Percentiles rank a stretch among this genome's conserved stretches.
phyloP scores from a whole-genome alignment of 2,113 vertebrate species.

The Periophthalmodon schlosseri region DNA sequence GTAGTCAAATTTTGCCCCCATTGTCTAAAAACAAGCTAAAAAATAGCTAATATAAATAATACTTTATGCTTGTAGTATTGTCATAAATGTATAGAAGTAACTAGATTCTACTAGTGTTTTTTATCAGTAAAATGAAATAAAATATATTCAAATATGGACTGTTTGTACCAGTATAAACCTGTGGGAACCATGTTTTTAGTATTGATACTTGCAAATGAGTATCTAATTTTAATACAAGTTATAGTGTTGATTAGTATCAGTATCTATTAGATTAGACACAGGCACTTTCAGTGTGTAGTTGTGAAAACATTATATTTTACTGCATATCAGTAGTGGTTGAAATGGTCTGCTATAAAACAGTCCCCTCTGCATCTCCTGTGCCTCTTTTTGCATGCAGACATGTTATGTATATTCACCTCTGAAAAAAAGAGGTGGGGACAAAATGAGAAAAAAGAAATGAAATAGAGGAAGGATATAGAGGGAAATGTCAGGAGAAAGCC shows the following conservation, averaged over 20 bases:
- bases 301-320: not conserved
- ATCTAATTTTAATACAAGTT: not conserved
- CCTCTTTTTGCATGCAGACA: constrained; percentile 41
- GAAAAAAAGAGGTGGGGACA: constrained; percentile 33
- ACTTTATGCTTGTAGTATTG: too few species aligned
- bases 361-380: constrained; percentile 33
- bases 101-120: too few species aligned
- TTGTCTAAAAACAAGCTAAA: too few species aligned
- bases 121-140: too few species aligned
- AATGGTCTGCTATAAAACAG: constrained; percentile 30
- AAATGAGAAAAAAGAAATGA: constrained; percentile 62
- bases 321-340: not conserved
- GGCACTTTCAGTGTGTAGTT: not conserved
- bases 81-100: too few species aligned
- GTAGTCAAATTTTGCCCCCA: too few species aligned
- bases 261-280: not conserved
- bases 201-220: not conserved
- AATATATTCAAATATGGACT: too few species aligned
- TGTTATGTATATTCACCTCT: constrained; percentile 7
- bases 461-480: constrained; percentile 75
- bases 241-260: too few species aligned
- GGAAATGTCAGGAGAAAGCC: constrained; percentile 68
- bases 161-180: too few species aligned
- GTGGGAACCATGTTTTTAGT: too few species aligned
- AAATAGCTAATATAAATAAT: too few species aligned